These are phyloP conservation scores for Sebastes schlegelii DNA, from an alignment of 2,113 vertebrate genomes.

Conservation along the genomic window DNA sequence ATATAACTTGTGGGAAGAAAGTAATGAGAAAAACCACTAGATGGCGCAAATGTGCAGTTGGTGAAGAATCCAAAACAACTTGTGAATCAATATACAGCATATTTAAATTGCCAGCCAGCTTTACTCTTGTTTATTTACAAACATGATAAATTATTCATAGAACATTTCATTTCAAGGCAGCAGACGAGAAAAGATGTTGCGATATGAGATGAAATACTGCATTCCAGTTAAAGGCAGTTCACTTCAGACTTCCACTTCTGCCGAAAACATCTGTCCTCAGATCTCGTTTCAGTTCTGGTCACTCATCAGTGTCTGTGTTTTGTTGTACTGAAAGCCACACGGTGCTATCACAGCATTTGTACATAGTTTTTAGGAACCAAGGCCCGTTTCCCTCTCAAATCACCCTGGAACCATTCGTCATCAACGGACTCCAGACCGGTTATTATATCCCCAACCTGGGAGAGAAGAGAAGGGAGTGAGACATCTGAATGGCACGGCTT, in stretches of 20 bases:
- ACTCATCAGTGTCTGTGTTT: background rate
- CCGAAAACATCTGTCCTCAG: background rate
- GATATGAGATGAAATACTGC: constrained; percentile 34
- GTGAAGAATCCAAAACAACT: background rate
- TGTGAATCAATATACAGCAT: background rate
- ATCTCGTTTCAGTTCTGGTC: background rate
- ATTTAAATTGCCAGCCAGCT: background rate
- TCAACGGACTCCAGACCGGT: constrained; percentile 87
- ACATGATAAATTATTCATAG: constrained; percentile 9
- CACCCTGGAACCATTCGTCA: constrained; percentile 92
- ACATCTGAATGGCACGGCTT: background rate
- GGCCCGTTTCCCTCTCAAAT: constrained; percentile 87
- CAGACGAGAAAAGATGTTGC: background rate
- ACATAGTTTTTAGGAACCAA: constrained; percentile 93
- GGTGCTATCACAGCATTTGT: constrained; percentile 80
- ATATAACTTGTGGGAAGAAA: background rate
- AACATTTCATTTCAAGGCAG: constrained; percentile 14
- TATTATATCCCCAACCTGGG: constrained; percentile 89
- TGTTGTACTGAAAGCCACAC: background rate
- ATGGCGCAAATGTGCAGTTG: constrained; percentile 25
- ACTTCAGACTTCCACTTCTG: background rate
- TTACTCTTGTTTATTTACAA: constrained; percentile 23
- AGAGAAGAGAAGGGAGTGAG: background rate
- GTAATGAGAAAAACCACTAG: constrained; percentile 23
- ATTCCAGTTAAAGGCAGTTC: constrained; percentile 16